phyloP scores from a whole-genome alignment of 1,140 invertebrate species.

The Drosophila ambigua region DNA sequence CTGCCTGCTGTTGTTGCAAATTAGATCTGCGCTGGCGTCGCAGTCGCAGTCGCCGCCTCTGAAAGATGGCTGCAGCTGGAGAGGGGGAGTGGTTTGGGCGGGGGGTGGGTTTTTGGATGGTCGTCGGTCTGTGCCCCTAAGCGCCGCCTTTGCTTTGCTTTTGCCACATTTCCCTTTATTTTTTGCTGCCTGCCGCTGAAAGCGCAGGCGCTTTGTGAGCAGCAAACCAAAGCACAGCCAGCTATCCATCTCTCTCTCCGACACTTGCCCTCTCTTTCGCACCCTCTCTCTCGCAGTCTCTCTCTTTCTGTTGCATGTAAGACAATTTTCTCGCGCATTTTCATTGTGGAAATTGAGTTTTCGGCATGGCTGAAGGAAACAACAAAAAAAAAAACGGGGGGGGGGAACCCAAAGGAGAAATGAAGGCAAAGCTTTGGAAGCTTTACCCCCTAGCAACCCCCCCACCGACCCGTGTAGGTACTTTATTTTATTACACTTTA shows the following conservation, averaged over 20 bases:
- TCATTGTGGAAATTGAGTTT: constrained; percentile 83
- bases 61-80: constrained; percentile 49
- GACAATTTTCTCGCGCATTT: constrained; percentile 82
- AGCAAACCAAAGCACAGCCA: constrained; percentile 63
- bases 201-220: constrained; percentile 64
- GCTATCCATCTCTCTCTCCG: constrained; percentile 16
- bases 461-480: constrained; percentile 51
- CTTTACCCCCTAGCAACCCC: constrained; percentile 25
- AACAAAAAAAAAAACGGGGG: constrained; percentile 45
- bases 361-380: constrained; percentile 59
- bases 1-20: constrained; percentile 21
- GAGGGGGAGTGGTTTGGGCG: constrained; percentile 43
- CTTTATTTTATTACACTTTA: constrained; percentile 83
- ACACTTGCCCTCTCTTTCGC: constrained; percentile 17
- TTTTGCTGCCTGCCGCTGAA: constrained; percentile 19
- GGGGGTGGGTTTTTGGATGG: not conserved
- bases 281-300: constrained; percentile 7
- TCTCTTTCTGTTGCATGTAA: constrained; percentile 43
- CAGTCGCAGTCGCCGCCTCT: constrained; percentile 18
- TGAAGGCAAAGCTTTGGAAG: constrained; percentile 33
- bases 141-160: constrained; percentile 74
- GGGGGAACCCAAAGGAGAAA: constrained; percentile 14
- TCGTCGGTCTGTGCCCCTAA: constrained; percentile 47
- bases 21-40: constrained; percentile 52
- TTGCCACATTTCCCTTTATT: constrained; percentile 69